Evolutionary conservation across 2,797 vertebrate species (phyloP), one percentile per base, ranked within the genome.

Genomic region (Spinibarbus caldwelli): DNA sequence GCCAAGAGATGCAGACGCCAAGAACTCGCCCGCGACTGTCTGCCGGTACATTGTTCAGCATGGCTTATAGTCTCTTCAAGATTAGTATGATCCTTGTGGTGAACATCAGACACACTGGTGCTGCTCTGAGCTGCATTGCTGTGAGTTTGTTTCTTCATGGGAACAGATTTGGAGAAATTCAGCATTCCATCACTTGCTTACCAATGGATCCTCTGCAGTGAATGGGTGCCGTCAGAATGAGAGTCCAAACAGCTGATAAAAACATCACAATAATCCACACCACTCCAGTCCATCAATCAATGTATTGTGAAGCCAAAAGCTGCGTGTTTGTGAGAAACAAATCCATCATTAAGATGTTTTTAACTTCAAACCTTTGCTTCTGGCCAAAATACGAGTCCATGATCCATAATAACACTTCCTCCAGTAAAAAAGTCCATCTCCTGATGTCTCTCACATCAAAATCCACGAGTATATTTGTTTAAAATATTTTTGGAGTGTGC

Each of bases 1-100:
- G 98, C 72, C 98, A 99, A 88, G 98, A 99, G 92, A 99, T 99
- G 98, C 98, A 99, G 94, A 99, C 98, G 0, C 97, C 97, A 0
- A 92, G 98, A 86, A 98, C 97, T 31, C 94, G 98, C 80, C 98
- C 98, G 14, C 95, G 98, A 86, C 97, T 99, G 82, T 99, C 98
- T 9, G 98, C 98, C 92, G 98, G 98, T 99, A 94, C 86, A 75
- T 78, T 47, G 36, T 78, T 78, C 38, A 64, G 36, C n/a, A 45
- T 59, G 36, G 47, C 3, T 75, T 54, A 76, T 36, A 36, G 72
- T 75, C 31, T 75, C 45, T 75, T 52, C 31, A 14, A 23, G 72
- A 78, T 84, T 23, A 78, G 6, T 3, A 64, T 64, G 59, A 64
- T 29, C 59, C 9, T 67, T 64, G 83, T 72, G 76, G 26, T 29